phyloP scores from a whole-genome alignment of 2,888 invertebrate species.

The Tiliacea aurago region DNA sequence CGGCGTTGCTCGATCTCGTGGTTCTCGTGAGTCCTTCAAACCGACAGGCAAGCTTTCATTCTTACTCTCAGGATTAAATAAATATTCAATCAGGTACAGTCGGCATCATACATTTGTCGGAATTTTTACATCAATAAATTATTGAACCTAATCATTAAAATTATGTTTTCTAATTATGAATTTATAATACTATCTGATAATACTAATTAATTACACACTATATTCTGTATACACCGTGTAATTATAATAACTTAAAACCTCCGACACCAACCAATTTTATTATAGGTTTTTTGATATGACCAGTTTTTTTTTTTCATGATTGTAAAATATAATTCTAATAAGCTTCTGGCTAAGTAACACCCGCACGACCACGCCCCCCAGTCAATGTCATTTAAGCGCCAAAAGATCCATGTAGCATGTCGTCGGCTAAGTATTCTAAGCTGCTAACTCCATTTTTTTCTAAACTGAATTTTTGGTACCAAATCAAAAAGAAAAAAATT shows the following conservation, averaged over 20 bases:
- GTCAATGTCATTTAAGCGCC: neutral
- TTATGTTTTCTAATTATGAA: conserved; percentile 9
- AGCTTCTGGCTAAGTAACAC: neutral
- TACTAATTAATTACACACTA: conserved; percentile 19
- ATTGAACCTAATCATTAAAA: conserved; percentile 3
- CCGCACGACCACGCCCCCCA: neutral
- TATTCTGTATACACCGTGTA: neutral
- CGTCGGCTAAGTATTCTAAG: neutral
- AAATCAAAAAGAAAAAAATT: conserved; percentile 1
- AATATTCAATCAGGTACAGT: conserved; percentile 14
- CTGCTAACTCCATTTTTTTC: conserved; percentile 2
- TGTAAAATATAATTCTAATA: neutral
- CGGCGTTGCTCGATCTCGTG: neutral
- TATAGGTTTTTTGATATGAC: neutral
- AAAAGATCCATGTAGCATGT: neutral
- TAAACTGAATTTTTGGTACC: neutral
- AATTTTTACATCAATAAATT: neutral
- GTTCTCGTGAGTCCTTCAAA: neutral
- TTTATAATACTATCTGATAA: conserved; percentile 34
- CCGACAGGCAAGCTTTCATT: neutral
- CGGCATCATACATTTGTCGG: neutral
- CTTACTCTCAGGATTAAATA: neutral
- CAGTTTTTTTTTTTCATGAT: neutral
- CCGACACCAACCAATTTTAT: neutral
- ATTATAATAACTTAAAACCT: conserved; percentile 9